phyloP scores from a whole-genome alignment of 2,888 invertebrate species.

The Drosophila affinis region DNA sequence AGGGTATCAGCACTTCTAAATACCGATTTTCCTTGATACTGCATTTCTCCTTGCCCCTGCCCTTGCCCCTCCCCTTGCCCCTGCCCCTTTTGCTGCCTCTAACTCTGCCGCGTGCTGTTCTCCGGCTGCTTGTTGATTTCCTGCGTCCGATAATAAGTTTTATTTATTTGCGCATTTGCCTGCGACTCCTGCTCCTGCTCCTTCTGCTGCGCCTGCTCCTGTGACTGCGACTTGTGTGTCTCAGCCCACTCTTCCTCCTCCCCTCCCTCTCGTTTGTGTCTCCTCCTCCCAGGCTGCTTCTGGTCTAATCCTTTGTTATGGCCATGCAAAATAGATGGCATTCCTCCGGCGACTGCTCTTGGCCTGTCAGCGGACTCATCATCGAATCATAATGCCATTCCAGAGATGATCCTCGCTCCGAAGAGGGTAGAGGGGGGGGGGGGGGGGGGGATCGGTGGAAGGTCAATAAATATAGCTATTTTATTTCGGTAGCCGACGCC shows the following conservation, averaged over 20 bases:
- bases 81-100: constrained; percentile 8
- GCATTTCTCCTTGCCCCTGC: constrained; percentile 26
- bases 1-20: constrained; percentile 5
- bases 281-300: constrained; percentile 9
- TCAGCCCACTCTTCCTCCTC: not conserved
- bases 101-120: constrained; percentile 11
- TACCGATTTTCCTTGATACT: not conserved
- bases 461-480: constrained; percentile 70
- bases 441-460: constrained; percentile 18
- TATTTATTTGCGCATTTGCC: constrained; percentile 64
- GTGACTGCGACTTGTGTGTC: not conserved
- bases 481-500: constrained; percentile 75
- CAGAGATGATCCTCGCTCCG: constrained; percentile 23
- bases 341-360: constrained; percentile 22
- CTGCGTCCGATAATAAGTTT: constrained; percentile 73
- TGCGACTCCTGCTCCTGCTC: constrained; percentile 8
- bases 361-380: constrained; percentile 48
- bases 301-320: constrained; percentile 61
- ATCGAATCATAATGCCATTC: constrained; percentile 55
- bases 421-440: no score
- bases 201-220: constrained; percentile 10
- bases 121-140: constrained; percentile 62
- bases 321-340: constrained; percentile 50
- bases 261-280: constrained; percentile 1
- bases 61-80: not conserved